Evolutionary conservation across 2,888 invertebrate genomes (phyloP).

Genomic region (Lasioglossum villosulum): DNA sequence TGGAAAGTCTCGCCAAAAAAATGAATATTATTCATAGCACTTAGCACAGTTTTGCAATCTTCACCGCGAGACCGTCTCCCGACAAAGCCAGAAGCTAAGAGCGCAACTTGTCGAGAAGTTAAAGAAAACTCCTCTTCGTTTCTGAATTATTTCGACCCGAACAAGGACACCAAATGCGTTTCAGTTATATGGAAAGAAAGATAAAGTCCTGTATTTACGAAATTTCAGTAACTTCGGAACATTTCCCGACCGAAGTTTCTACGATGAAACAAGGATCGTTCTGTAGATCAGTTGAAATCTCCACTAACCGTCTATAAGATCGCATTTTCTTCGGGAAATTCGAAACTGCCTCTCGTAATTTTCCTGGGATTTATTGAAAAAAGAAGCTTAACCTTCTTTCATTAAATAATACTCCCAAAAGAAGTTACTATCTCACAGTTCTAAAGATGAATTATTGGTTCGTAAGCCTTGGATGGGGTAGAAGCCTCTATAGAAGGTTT

Average conservation of each 20-base stretch:
- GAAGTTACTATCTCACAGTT: background rate
- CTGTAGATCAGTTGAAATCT: no score
- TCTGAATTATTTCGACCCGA: background rate
- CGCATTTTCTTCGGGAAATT: background rate
- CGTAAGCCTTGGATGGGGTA: background rate
- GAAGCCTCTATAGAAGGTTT: background rate
- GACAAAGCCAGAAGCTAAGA: background rate
- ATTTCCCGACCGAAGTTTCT: background rate
- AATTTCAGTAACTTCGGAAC: background rate
- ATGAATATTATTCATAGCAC: background rate
- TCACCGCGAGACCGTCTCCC: background rate
- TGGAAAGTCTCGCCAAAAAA: background rate
- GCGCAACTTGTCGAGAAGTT: background rate
- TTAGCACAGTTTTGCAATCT: background rate
- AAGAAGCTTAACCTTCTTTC: background rate
- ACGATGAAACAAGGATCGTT: background rate
- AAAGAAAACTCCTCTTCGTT: background rate
- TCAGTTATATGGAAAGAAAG: background rate
- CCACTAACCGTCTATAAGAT: background rate
- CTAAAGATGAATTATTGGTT: constrained; percentile 6
- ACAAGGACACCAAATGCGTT: background rate
- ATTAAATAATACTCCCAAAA: no score
- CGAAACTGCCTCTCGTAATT: background rate
- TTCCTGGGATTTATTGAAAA: background rate
- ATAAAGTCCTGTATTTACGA: background rate